phyloP scores from a whole-genome alignment of 2,113 vertebrate species.

The Camelus bactrianus region DNA sequence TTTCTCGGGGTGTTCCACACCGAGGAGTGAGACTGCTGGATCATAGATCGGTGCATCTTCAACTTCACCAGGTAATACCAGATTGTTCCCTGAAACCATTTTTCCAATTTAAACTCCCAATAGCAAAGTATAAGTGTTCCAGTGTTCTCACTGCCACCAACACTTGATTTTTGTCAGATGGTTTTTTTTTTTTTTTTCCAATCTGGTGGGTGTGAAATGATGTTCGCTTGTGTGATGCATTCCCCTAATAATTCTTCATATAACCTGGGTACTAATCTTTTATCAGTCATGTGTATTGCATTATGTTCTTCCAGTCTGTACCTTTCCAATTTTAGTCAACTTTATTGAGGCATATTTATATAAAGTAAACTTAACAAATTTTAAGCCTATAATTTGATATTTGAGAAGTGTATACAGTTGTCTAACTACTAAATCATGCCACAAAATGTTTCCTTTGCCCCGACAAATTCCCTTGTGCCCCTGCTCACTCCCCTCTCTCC shows the following conservation, averaged over 20 bases:
- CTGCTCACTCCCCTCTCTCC: background rate
- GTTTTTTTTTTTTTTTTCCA: background rate
- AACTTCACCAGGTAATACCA: background rate
- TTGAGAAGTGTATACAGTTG: background rate
- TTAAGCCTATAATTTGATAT: background rate
- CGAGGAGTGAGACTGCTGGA: background rate
- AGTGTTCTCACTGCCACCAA: background rate
- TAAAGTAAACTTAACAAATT: background rate
- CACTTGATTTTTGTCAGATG: background rate
- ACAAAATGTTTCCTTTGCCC: background rate
- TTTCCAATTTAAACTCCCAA: background rate
- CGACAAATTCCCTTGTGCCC: background rate
- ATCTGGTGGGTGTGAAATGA: background rate
- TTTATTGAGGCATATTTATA: background rate
- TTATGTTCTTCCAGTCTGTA: background rate
- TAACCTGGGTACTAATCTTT: background rate
- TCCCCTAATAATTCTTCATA: constrained; percentile 10
- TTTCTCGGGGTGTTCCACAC: background rate
- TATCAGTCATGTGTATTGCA: background rate
- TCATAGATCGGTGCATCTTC: background rate
- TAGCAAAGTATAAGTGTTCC: background rate
- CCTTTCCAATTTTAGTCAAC: background rate
- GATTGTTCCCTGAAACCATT: background rate
- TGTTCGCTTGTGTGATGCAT: background rate
- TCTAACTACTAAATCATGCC: background rate